Evolutionary conservation across 2,113 vertebrate genomes (phyloP).

Genomic region (Willisornis vidua): DNA sequence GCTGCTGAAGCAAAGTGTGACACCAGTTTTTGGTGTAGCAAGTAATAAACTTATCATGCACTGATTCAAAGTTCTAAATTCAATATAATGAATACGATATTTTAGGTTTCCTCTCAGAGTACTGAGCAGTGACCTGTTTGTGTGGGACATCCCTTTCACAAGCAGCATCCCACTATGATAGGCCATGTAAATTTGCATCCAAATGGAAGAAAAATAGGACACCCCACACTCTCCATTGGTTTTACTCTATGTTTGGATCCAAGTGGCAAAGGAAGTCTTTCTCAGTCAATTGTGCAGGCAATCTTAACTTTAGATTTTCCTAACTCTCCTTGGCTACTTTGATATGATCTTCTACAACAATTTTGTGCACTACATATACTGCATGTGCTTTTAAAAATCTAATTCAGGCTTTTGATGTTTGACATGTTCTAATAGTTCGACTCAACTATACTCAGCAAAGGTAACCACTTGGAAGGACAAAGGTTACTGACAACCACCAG

Average conservation of each 20-base stretch:
- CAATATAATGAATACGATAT: not conserved
- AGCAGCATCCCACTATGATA: too few species aligned
- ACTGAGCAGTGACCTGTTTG: not conserved
- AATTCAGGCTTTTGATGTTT: not conserved
- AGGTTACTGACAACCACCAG: not conserved
- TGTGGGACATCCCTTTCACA: too few species aligned
- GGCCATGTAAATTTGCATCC: too few species aligned
- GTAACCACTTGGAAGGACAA: not conserved
- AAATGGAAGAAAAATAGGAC: too few species aligned
- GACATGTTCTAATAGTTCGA: not conserved
- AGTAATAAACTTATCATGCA: not conserved
- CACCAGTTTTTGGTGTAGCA: not conserved
- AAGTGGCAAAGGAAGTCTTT: too few species aligned
- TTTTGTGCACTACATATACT: not conserved
- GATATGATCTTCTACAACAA: not conserved
- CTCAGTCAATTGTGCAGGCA: too few species aligned
- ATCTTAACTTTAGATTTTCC: too few species aligned
- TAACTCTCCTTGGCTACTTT: too few species aligned
- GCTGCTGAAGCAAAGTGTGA: constrained; percentile 1
- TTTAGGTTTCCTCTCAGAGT: not conserved
- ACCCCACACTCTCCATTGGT: too few species aligned
- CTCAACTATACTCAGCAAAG: not conserved
- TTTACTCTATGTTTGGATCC: too few species aligned
- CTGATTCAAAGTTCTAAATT: not conserved
- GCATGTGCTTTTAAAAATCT: not conserved